These are phyloP conservation scores for Dicrostonyx torquatus DNA, from an alignment of 2,797 vertebrate genomes.

Conservation along the genomic window DNA sequence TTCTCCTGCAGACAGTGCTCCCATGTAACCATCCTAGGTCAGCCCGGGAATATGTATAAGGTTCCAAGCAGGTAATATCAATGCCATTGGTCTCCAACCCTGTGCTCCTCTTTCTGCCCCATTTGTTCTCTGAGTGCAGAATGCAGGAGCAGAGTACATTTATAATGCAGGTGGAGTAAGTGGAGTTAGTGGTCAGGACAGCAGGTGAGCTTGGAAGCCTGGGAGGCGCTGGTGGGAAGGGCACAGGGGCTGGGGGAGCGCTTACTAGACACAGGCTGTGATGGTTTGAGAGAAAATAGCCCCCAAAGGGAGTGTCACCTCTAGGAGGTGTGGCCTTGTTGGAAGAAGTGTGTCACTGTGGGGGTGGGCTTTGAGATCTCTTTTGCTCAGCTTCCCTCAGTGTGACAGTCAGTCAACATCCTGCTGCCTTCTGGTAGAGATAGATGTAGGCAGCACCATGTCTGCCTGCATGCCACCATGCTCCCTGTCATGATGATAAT, in stretches of 20 bases:
- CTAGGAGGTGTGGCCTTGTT: not conserved
- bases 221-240: rapidly evolving
- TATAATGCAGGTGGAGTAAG: not conserved
- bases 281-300: not conserved
- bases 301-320: not conserved
- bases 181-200: not conserved
- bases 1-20: not conserved
- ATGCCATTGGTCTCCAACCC: not conserved
- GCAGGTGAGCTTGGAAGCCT: not conserved
- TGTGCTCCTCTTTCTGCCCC: no score
- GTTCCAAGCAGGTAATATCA: not conserved
- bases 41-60: no score
- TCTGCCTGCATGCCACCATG: not conserved
- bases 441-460: not conserved
- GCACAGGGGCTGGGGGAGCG: rapidly evolving
- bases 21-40: not conserved
- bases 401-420: not conserved
- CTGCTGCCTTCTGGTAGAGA: not conserved
- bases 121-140: not conserved
- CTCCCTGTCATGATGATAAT: not conserved
- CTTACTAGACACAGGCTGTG: not conserved
- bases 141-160: no score
- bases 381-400: not conserved
- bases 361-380: not conserved
- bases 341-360: not conserved